Evolutionary conservation across 37 sponge, comb jelly and placozoan species (phyloP).

Genomic region (Cliona cf. orientalis): DNA sequence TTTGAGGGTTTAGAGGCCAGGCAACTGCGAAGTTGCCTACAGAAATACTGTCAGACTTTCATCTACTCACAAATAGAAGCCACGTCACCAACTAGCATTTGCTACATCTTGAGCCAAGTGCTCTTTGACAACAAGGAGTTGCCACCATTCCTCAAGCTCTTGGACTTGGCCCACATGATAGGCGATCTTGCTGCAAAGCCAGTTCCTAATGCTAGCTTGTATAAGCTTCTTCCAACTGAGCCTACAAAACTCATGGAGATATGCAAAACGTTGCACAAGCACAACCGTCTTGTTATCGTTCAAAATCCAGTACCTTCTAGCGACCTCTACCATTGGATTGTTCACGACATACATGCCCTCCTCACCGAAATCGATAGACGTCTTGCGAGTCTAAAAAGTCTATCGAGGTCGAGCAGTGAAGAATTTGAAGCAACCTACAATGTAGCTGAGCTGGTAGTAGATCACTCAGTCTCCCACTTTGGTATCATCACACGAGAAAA

Average conservation of each 20-base stretch:
- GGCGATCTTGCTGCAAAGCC: slow-evolving; percentile 3
- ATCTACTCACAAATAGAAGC: background rate
- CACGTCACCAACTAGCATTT: background rate
- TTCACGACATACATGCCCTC: background rate
- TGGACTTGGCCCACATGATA: too few relatives aligned
- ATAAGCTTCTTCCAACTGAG: background rate
- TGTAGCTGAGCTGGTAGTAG: background rate
- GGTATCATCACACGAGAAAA: background rate
- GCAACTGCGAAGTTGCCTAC: background rate
- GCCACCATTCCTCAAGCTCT: too few relatives aligned
- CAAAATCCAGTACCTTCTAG: background rate
- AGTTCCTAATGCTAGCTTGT: background rate
- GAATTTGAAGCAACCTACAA: too few relatives aligned
- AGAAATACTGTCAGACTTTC: background rate
- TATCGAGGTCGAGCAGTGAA: background rate
- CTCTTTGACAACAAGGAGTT: background rate
- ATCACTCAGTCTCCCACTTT: background rate
- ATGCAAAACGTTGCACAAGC: background rate
- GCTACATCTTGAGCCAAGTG: slow-evolving; percentile 3
- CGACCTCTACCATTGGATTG: background rate
- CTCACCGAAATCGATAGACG: background rate
- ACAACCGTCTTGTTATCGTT: background rate
- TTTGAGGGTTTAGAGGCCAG: background rate
- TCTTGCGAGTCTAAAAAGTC: background rate
- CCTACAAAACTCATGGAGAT: background rate